Percentiles rank a stretch among this genome's conserved stretches.
Evolutionary conservation across 2,113 vertebrate species (phyloP).

Genomic region (Alosa alosa): DNA sequence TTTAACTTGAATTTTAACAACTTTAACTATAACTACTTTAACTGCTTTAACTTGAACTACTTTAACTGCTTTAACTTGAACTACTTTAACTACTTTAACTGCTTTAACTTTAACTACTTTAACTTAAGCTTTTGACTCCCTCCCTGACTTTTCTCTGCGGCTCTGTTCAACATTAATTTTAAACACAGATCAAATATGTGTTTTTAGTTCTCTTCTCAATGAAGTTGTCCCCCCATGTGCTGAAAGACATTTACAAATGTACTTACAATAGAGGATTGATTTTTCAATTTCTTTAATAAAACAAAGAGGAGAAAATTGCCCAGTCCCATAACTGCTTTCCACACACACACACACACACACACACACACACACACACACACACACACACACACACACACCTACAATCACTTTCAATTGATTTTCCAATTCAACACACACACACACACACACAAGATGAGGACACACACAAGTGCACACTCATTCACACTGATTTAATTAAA

Average conservation of each 20-base stretch:
- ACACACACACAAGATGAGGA: not conserved
- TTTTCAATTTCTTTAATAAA: not conserved
- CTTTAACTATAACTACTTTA: too few relatives aligned
- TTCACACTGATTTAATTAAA: not conserved
- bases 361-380: not conserved
- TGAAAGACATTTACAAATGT: not conserved
- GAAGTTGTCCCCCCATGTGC: too few relatives aligned
- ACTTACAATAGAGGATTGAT: not conserved
- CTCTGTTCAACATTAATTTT: too few relatives aligned
- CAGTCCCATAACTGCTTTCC: not conserved
- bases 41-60: too few relatives aligned
- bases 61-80: too few relatives aligned
- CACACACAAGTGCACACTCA: not conserved
- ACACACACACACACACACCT: not conserved
- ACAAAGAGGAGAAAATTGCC: not conserved
- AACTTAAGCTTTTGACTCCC: too few relatives aligned
- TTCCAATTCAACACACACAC: not conserved
- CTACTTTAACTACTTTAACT: too few relatives aligned
- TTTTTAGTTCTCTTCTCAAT: too few relatives aligned
- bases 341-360: not conserved
- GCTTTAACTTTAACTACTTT: too few relatives aligned
- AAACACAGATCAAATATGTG: too few relatives aligned
- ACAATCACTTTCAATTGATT: not conserved
- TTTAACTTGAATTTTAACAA: too few relatives aligned
- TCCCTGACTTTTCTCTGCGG: too few relatives aligned